Conservation (phyloP, 2,797 vertebrate genomes). For the Sebastes matsubarae region DNA sequence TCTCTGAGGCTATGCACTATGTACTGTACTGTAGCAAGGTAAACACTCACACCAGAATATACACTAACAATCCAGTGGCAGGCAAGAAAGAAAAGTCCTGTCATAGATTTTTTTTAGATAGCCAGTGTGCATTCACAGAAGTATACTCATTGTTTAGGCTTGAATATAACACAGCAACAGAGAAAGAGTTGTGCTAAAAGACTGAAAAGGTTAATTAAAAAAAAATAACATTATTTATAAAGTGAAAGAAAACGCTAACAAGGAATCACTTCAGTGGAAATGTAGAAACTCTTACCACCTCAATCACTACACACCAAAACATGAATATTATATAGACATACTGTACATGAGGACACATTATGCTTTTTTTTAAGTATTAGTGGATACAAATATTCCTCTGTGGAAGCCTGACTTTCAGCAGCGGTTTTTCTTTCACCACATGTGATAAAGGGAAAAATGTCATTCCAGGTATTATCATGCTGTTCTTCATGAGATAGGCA, state of each 20-base stretch:
- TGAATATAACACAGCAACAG: slow-evolving; percentile 23
- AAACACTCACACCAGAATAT: slow-evolving; percentile 52
- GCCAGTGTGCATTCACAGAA: slow-evolving; percentile 24
- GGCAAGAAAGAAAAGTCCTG: background rate
- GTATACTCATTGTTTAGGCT: slow-evolving; percentile 20
- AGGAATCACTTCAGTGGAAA: slow-evolving; percentile 25
- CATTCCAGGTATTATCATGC: slow-evolving; percentile 74
- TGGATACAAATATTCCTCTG: slow-evolving; percentile 42
- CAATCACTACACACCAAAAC: slow-evolving; percentile 34
- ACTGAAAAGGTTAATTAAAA: background rate
- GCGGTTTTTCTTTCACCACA: slow-evolving; percentile 45
- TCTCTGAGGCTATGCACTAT: slow-evolving; percentile 67
- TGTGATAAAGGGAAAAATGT: slow-evolving; percentile 50
- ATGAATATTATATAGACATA: background rate
- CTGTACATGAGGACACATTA: slow-evolving; percentile 23
- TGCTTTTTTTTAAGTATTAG: slow-evolving; percentile 38
- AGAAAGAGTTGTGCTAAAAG: background rate
- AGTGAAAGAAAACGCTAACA: slow-evolving; percentile 15
- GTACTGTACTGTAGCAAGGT: slow-evolving; percentile 62
- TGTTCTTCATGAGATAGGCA: slow-evolving; percentile 68
- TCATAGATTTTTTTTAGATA: slow-evolving; percentile 29
- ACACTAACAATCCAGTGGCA: slow-evolving; percentile 14
- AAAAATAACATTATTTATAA: slow-evolving; percentile 2
- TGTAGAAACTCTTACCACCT: slow-evolving; percentile 36
- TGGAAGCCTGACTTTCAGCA: slow-evolving; percentile 17